Evolutionary conservation across 2,113 vertebrate species (phyloP).

Genomic region (Eonycteris spelaea): DNA sequence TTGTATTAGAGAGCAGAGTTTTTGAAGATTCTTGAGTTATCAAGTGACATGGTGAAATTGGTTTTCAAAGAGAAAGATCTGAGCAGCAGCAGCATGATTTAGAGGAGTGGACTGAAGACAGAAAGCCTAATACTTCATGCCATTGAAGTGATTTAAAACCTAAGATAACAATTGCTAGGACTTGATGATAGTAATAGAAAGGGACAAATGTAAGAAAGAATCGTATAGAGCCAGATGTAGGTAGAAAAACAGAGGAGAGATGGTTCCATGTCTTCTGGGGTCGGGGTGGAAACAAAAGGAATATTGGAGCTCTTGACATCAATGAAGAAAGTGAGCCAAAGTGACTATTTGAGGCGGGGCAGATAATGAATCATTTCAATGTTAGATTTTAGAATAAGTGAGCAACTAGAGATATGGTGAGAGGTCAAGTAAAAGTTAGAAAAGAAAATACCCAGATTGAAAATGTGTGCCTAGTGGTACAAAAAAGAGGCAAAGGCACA

Average conservation of each 20-base stretch:
- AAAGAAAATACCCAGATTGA: neutral
- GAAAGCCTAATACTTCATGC: neutral
- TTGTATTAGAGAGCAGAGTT: neutral
- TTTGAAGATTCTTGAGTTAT: neutral
- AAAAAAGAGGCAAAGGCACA: neutral
- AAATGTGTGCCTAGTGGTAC: neutral
- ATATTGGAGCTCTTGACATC: neutral
- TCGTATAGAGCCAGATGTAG: neutral
- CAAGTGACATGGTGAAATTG: neutral
- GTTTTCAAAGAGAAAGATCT: neutral
- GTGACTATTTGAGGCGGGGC: neutral
- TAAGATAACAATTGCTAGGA: neutral
- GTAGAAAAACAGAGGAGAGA: neutral
- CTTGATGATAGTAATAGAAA: neutral
- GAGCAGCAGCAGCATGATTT: neutral
- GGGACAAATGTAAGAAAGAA: neutral
- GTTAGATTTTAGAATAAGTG: neutral
- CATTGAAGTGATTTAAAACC: neutral
- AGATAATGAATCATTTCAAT: neutral
- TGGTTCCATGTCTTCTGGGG: neutral
- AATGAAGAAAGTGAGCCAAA: neutral
- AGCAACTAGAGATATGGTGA: neutral
- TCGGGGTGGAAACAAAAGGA: neutral
- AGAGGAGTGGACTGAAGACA: neutral
- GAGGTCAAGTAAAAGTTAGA: neutral